Evolutionary conservation across 2,113 vertebrate species (phyloP), one percentile per base, ranked within the genome.

Genomic region (Aviceda subcristata): DNA sequence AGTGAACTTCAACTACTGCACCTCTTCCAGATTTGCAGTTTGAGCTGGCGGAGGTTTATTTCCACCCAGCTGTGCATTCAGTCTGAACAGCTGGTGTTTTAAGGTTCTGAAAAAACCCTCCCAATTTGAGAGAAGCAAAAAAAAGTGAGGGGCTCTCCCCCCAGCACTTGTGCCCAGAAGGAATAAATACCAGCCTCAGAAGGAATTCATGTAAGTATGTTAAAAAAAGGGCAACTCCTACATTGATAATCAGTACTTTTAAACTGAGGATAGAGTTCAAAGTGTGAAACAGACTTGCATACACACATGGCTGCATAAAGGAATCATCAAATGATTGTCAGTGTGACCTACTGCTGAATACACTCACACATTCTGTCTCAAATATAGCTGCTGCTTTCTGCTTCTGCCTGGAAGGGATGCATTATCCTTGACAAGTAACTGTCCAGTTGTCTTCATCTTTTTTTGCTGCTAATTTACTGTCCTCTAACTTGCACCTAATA

Each of bases 131-230:
- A 48, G 20, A 30, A 43, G 32, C 6, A 66, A 78, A 81, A 81
- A 34, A 13, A 68, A 57, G 41, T 6, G 10, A 67, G 19, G 36
- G 30, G 7, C 6, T 18, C 2, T 12, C 21, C 46, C 38, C n/a
- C 56, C 32, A 69, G 1, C 9, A 9, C 21, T 9, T 59, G 17
- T 32, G 32, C n/a, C 51, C 21, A 50, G 32, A n/a, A 74, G 45
- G 38, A 69, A 74, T 56, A 76, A 56, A 29, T 17, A 45, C 0
- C 7, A 2, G 30, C 43, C 20, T 78, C 41, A 46, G 15, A 79
- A 57, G 23, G 45, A 81, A 32, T 6, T 55, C 10, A 0, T 3
- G 29, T 36, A 0, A 3, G 29, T 39, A 6, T 32, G 12, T 20
- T 51, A 27, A 10, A 62, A 27, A 26, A 48, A 55, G 23, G 41